Evolutionary conservation across 2,888 invertebrate genomes (phyloP).

Genomic region (Thelaira solivaga): DNA sequence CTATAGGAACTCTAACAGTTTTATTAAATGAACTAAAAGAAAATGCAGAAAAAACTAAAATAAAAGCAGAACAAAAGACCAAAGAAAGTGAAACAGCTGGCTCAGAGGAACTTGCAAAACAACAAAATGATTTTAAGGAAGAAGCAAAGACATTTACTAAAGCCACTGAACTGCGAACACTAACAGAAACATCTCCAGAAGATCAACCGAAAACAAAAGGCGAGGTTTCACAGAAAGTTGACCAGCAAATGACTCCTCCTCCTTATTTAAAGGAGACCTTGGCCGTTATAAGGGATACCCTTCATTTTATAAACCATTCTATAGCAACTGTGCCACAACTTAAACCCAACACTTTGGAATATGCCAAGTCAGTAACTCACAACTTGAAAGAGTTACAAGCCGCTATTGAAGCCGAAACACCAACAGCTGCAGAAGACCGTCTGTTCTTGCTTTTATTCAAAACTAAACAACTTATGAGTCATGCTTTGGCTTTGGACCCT

Average conservation of each 20-base stretch:
- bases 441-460: constrained; percentile 67
- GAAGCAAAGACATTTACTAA: no score
- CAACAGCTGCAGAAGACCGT: constrained; percentile 63
- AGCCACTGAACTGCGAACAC: no score
- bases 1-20: constrained; percentile 38
- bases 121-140: no score
- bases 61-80: no score
- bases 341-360: constrained; percentile 48
- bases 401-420: constrained; percentile 49
- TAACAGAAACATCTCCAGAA: neutral
- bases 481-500: constrained; percentile 51
- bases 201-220: neutral
- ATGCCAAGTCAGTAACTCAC: constrained; percentile 57
- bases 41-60: constrained; percentile 27
- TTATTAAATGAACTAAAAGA: constrained; percentile 35
- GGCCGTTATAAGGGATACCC: constrained; percentile 16
- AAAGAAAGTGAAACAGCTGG: constrained; percentile 63
- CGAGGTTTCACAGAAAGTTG: neutral
- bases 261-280: neutral
- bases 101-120: constrained; percentile 37
- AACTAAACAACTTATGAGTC: constrained; percentile 65
- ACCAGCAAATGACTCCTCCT: neutral
- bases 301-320: constrained; percentile 21
- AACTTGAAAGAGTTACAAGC: constrained; percentile 64
- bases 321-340: constrained; percentile 30